Percentiles rank a stretch among this genome's conserved stretches.
phyloP scores from a whole-genome alignment of 2,888 invertebrate species.

The Trilocha varians region DNA sequence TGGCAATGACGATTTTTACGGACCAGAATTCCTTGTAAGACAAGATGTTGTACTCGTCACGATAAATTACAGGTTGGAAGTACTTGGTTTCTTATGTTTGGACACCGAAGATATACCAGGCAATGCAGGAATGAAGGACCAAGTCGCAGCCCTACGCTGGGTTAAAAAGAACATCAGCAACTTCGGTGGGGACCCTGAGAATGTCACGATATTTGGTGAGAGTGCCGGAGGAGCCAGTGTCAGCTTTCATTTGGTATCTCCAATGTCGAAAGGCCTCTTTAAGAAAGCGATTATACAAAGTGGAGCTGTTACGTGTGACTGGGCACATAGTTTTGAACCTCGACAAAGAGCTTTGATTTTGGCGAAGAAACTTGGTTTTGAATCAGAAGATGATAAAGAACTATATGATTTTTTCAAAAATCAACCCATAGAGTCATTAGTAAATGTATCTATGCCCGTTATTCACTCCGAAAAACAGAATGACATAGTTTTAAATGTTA shows the following conservation, averaged over 20 bases:
- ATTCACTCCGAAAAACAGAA: conserved; percentile 18
- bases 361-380: conserved; percentile 34
- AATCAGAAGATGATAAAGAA: conserved; percentile 36
- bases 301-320: conserved; percentile 75
- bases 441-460: conserved; percentile 20
- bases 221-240: conserved; percentile 49
- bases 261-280: conserved; percentile 55
- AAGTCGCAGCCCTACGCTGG: conserved; percentile 55
- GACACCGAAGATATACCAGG: conserved; percentile 54
- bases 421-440: conserved; percentile 28
- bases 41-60: conserved; percentile 50
- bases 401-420: conserved; percentile 38
- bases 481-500: conserved; percentile 24
- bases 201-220: conserved; percentile 59
- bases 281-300: conserved; percentile 77
- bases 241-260: conserved; percentile 47
- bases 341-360: conserved; percentile 52
- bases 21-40: conserved; percentile 48
- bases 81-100: conserved; percentile 48
- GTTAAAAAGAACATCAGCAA: conserved; percentile 42
- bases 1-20: conserved; percentile 40
- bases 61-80: conserved; percentile 51
- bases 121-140: conserved; percentile 63
- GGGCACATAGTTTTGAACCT: conserved; percentile 52
- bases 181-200: conserved; percentile 54